Percentiles rank a stretch among this genome's conserved stretches.
Conservation (phyloP, 2,797 vertebrate genomes). For the Ataeniobius toweri region DNA sequence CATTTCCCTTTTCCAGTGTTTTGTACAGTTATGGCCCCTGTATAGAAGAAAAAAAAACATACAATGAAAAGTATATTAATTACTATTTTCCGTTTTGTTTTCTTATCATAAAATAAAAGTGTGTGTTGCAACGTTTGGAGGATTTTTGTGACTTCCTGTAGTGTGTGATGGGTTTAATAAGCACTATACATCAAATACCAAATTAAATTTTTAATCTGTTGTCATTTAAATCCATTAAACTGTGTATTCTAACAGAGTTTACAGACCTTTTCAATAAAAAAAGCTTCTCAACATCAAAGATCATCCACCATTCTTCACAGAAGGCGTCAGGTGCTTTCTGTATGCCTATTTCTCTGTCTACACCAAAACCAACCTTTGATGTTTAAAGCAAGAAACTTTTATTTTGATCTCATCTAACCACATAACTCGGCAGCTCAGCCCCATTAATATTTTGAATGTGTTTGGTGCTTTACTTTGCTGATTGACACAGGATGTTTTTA, state of each 20-base stretch:
- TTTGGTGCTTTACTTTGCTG: conserved; percentile 10
- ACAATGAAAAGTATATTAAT: not conserved
- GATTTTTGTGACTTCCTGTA: not conserved
- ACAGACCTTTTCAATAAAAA: conserved; percentile 4
- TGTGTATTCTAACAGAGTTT: not conserved
- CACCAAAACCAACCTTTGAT: conserved; percentile 20
- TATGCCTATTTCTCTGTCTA: conserved; percentile 12
- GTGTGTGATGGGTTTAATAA: not conserved
- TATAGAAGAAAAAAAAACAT: not conserved
- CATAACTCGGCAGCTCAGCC: not conserved
- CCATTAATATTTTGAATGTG: conserved; percentile 9
- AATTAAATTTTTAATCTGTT: not conserved
- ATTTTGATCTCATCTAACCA: conserved; percentile 18
- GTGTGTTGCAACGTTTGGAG: not conserved
- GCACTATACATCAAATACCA: not conserved
- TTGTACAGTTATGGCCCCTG: not conserved
- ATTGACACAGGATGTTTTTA: not conserved
- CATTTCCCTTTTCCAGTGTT: not conserved
- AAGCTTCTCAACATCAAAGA: conserved; percentile 24
- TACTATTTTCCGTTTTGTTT: not conserved
- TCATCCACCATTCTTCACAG: not conserved
- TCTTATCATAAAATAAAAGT: not conserved
- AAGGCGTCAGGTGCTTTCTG: not conserved
- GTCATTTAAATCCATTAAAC: conserved; percentile 3
- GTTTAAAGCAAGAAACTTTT: conserved; percentile 7